Evolutionary conservation across 2,797 vertebrate species (phyloP).

Genomic region (Tragopan temminckii): DNA sequence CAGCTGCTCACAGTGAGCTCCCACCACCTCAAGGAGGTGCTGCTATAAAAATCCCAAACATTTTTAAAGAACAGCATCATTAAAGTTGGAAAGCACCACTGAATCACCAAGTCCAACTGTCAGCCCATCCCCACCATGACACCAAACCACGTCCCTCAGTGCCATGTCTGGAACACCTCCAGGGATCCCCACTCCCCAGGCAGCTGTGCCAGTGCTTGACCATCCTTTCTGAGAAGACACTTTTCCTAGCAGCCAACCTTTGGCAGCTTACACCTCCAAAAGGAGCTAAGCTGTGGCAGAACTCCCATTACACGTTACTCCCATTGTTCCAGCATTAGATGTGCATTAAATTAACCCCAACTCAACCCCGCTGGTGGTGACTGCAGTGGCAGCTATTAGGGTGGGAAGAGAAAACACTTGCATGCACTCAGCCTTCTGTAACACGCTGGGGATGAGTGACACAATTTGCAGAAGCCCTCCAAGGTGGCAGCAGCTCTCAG

Average conservation of each 20-base stretch:
- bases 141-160: too few relatives aligned
- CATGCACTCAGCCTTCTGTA: neutral
- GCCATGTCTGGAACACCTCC: too few relatives aligned
- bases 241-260: too few relatives aligned
- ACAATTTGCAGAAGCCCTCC: neutral
- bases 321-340: neutral
- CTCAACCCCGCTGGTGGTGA: neutral
- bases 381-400: rapidly evolving
- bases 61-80: neutral
- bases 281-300: neutral
- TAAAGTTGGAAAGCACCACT: too few relatives aligned
- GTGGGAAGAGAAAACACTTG: neutral
- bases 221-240: too few relatives aligned
- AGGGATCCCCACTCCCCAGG: too few relatives aligned
- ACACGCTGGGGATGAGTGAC: neutral
- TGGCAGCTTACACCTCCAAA: neutral
- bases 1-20: neutral
- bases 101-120: too few relatives aligned
- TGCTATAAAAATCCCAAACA: neutral
- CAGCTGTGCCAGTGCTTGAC: too few relatives aligned
- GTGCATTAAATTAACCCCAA: neutral
- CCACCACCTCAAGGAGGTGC: neutral
- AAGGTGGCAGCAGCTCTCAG: neutral
- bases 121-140: too few relatives aligned
- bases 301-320: neutral